A percentile compares a stretch with the other conserved stretches of the same genome.
Conservation (phyloP, 2,888 invertebrate genomes). For the Eretmocerus hayati region DNA sequence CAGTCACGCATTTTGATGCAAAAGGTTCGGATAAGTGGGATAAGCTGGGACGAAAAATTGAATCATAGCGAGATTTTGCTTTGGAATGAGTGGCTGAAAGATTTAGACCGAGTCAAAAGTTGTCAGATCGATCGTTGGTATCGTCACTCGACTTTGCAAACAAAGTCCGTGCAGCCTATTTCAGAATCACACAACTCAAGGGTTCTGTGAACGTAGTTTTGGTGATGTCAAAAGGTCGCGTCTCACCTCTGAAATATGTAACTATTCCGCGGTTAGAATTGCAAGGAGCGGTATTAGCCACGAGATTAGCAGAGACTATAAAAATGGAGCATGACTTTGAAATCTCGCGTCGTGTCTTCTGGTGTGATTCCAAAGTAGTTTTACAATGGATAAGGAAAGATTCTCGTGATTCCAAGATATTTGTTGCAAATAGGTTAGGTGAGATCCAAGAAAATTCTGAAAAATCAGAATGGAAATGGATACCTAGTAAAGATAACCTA, state of each 20-base stretch:
- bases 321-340: conserved; percentile 7
- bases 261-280: conserved; percentile 3
- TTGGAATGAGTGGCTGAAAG: background rate
- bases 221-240: no score
- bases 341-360: no score
- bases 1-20: conserved; percentile 1
- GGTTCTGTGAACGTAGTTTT: no score
- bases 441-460: no score
- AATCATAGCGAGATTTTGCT: background rate
- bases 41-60: background rate
- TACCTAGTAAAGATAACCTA: no score
- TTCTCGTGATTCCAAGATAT: conserved; percentile 1
- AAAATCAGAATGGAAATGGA: no score
- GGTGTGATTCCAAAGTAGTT: no score
- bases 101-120: background rate
- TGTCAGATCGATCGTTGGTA: background rate
- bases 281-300: conserved; percentile 15
- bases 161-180: background rate
- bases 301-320: conserved; percentile 6
- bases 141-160: background rate
- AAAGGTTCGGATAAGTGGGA: conserved; percentile 1
- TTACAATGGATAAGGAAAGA: no score
- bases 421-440: no score
- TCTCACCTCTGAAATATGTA: no score
- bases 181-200: no score